Evolutionary conservation across 2,888 invertebrate species (phyloP).

Genomic region (Notocelia uddmanniana): DNA sequence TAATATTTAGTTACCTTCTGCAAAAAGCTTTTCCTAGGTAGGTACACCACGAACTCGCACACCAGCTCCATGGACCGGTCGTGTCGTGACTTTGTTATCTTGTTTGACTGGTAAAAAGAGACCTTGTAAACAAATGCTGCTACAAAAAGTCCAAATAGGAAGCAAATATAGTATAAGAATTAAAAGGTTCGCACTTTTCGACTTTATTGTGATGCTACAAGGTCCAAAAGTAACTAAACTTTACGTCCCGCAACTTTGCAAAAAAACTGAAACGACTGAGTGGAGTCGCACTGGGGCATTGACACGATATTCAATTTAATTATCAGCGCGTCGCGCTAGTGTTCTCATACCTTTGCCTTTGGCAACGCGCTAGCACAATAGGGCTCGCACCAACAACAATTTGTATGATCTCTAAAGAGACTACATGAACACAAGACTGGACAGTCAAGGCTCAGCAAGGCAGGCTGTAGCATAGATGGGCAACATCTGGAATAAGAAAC

Average conservation of each 20-base stretch:
- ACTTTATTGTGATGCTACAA: not conserved
- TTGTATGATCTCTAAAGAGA: too few species aligned
- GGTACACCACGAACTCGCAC: too few species aligned
- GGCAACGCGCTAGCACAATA: too few species aligned
- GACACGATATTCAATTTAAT: too few species aligned
- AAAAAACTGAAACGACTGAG: not conserved
- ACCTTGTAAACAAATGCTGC: constrained; percentile 13
- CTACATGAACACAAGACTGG: too few species aligned
- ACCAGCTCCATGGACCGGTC: not conserved
- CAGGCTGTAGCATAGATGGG: too few species aligned
- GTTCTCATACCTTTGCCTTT: too few species aligned
- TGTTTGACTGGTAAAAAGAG: not conserved
- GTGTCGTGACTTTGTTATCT: constrained; percentile 15
- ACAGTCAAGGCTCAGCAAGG: too few species aligned
- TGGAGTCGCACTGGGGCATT: too few species aligned
- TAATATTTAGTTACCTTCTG: not conserved
- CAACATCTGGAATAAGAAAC: too few species aligned
- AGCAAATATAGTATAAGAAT: not conserved
- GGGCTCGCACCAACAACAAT: too few species aligned
- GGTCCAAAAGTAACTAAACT: not conserved
- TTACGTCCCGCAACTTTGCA: not conserved
- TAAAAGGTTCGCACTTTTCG: not conserved
- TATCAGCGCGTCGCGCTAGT: too few species aligned
- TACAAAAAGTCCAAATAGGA: constrained; percentile 11
- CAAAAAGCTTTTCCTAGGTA: not conserved